Evolutionary conservation across 2,113 vertebrate species (phyloP), one percentile per base, ranked within the genome.

Genomic region (Sorex araneus): DNA sequence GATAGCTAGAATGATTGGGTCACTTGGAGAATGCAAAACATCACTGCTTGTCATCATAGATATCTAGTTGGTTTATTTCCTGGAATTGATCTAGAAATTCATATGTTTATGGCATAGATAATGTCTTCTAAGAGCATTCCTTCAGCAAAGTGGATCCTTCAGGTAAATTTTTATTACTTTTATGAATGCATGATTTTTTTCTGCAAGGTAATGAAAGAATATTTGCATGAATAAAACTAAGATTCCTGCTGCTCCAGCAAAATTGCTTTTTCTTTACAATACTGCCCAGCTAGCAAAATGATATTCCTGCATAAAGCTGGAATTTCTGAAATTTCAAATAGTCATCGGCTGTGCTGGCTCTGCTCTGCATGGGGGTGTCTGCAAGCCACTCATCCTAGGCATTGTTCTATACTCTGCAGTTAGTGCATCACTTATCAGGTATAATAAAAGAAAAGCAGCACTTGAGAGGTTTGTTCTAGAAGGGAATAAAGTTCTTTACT

Each of bases 61-160:
- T 94, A 96, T 86, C 16, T 87, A 84, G 84, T 93, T 97, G 67
- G 27, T 91, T 95, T 97, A 85, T 92, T 97, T 95, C 96, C 91
- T 97, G 94, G 84, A 98, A 98, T 88, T 98, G 98, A 98, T 96
- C 95, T 93, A 95, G 97, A 97, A 95, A 96, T 98, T 98, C 98
- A 78, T 99, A 96, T 99, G 98, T 99, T 98, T 99, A 98, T 98
- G 99, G 98, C 98, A 90, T 99, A 99, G 99, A 99, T 98, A 98
- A 98, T 98, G 98, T 98, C 98, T 98, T 97, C 98, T 98, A 98
- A 98, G 98, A 97, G 97, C 97, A 97, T 97, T 98, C 98, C 98
- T 96, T 99, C 99, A 98, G 94, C 97, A 97, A 97, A 97, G 71
- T 98, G 98, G 98, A 98, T 94, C 97, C 95, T 97, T 92, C 94